Base-by-base conservation (phyloP, 1,140 invertebrate species). In the Ceratina calcarata region DNA sequence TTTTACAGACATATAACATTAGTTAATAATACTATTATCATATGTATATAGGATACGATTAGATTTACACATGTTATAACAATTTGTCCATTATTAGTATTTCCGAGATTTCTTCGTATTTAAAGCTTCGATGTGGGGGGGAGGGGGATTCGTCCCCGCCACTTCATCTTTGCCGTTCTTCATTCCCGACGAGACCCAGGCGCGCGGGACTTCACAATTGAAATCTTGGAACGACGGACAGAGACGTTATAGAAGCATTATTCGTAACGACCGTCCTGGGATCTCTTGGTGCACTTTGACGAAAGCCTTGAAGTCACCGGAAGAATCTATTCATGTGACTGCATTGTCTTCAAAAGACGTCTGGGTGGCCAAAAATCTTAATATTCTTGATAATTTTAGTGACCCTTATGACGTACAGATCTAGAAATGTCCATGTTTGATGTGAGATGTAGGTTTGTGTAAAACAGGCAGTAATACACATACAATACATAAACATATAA, bases 81-180 rank as follows among this genome's bases (percentile, higher is more conserved):
- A 6, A 37, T 37, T 37, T 37, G 32, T 37, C 32, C 32, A 6
- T 37, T 37, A 37, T 6, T 3, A 37, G 2, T 37, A 37, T 37
- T 37, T 37, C 32, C 32, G 32, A 37, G 32, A 37, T 37, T 37
- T 6, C 32, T 37, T 37, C 32, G 32, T 37, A 45, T 16, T 58
- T 53, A 66, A 22, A 66, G 70, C 58, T 68, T 80, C 66, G 70
- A 72, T 80, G 49, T 32, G 32, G 20, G 24, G 53, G 57, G 16
- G 4, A 68, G n/a, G n/a, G n/a, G n/a, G n/a, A n/a, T n/a, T 83
- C 62, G 68, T 76, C 53, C 27, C 13, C 13, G 18, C 12, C 57
- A 45, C 65, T 68, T 71, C 22, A 3, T 37, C 61, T 80, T 83
- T 49, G 13, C 81, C 57, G 80, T 84, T 83, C 61, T 72, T 80